A percentile compares a stretch with the other conserved stretches of the same genome.
Evolutionary conservation across 2,888 invertebrate genomes (phyloP).

Genomic region (Melanchra persicariae): DNA sequence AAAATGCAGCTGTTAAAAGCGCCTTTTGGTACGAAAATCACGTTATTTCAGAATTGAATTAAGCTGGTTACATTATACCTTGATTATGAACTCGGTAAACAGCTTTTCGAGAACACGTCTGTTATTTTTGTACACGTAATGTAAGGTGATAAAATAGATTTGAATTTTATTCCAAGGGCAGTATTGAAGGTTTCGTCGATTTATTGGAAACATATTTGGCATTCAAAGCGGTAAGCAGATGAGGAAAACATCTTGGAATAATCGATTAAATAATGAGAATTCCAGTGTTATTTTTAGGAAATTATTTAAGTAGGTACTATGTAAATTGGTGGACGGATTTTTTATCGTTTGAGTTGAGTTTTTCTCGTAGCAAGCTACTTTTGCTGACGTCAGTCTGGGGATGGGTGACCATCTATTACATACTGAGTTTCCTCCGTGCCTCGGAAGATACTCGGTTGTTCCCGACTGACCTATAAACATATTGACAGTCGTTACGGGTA

Average conservation of each 20-base stretch:
- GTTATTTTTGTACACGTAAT: slow-evolving; percentile 36
- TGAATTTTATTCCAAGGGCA: slow-evolving; percentile 25
- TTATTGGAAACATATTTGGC: slow-evolving; percentile 37
- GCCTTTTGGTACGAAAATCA: slow-evolving; percentile 41
- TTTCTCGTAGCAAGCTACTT: too few relatives aligned
- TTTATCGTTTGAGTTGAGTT: too few relatives aligned
- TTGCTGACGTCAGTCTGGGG: too few relatives aligned
- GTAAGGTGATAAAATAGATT: slow-evolving; percentile 25
- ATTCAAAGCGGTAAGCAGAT: slow-evolving; percentile 35
- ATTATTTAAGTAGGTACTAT: too few relatives aligned
- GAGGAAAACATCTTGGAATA: slow-evolving; percentile 24
- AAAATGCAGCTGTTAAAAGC: slow-evolving; percentile 38
- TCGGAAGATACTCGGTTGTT: too few relatives aligned
- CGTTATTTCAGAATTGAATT: slow-evolving; percentile 37
- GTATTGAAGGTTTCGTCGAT: slow-evolving; percentile 7
- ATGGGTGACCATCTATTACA: too few relatives aligned
- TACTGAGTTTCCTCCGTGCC: too few relatives aligned
- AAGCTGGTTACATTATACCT: slow-evolving; percentile 8
- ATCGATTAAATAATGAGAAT: slow-evolving; percentile 5
- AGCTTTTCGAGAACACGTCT: slow-evolving; percentile 24
- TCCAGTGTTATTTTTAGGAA: not conserved
- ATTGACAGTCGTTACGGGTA: too few relatives aligned
- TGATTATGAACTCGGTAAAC: slow-evolving; percentile 14
- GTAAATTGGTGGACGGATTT: too few relatives aligned
- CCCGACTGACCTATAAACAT: too few relatives aligned